Conservation (phyloP, 64 coral and sea anemone genomes). For the Porites lutea region DNA sequence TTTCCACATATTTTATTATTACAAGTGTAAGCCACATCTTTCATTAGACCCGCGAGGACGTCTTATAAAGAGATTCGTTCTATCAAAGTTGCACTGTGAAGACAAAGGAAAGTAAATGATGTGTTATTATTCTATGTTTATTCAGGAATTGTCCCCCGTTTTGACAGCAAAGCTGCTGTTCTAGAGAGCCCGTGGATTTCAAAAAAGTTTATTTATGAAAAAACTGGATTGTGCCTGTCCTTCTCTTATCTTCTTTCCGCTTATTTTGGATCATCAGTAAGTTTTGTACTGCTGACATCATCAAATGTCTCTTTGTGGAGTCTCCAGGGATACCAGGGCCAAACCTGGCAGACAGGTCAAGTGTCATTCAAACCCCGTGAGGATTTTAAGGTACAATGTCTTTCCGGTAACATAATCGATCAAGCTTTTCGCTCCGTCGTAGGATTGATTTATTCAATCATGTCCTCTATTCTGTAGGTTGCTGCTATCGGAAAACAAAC, state of each 20-base stretch:
- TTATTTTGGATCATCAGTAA: constrained; percentile 11
- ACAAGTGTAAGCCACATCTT: too few relatives aligned
- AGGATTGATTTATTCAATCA: too few relatives aligned
- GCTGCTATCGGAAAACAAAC: neutral
- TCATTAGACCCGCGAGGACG: too few relatives aligned
- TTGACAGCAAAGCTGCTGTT: neutral
- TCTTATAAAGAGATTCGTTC: too few relatives aligned
- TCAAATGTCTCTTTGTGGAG: constrained; percentile 26
- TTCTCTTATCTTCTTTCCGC: constrained; percentile 42
- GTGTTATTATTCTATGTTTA: neutral
- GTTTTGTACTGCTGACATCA: neutral
- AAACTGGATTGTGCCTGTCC: constrained; percentile 29
- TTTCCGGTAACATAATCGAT: too few relatives aligned
- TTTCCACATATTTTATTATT: too few relatives aligned
- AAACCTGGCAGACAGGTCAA: constrained; percentile 1
- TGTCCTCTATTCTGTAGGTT: neutral
- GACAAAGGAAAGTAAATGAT: too few relatives aligned
- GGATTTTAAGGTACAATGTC: constrained; percentile 23
- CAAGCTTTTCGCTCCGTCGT: too few relatives aligned
- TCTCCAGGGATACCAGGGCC: constrained; percentile 17
- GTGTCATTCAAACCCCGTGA: constrained; percentile 3
- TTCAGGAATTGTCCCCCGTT: neutral
- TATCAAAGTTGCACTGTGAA: too few relatives aligned
- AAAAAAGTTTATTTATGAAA: neutral
- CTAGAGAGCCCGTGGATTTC: constrained; percentile 52